Evolutionary conservation across 2,113 vertebrate species (phyloP), one percentile per base, ranked within the genome.

Genomic region (Oncorhynchus masou): DNA sequence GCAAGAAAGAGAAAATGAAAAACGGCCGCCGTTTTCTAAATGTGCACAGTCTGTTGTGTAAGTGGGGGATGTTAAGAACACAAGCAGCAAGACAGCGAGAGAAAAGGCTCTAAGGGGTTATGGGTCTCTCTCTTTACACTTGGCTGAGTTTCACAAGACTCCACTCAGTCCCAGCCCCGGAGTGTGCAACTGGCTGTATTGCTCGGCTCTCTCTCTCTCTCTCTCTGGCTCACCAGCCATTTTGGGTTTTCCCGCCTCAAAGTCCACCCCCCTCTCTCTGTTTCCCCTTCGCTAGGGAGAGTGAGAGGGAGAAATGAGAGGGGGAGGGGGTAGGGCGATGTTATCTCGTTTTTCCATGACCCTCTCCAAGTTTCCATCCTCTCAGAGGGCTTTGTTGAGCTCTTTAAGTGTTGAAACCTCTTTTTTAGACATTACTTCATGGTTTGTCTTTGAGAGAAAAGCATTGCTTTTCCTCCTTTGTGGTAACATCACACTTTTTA

Each of bases 301-400:
- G n/a, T 1, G 15, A n/a, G 69, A 49, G 70, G 48, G 24, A 12
- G 19, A 64, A 29, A 16, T 45, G 34, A 70, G 83, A 34, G 13
- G 68, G 39, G 39, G 39, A 9, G 5, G 34, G 68, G 1, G 11
- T 20, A 25, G 57, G 9, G 29, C 75, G 81, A 81, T 84, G 51
- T 71, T 69, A 79, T 88, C 80, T 76, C 1, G 64, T 74, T 85
- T 86, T 86, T 80, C 84, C 84, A 79, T 68, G 34, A 69, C 57
- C 70, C 66, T 39, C 67, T 88, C 79, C 78, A 85, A 83, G 74
- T 82, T 88, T 87, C 83, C 82, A 67, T 73, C 70, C 1, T 51
- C 8, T 39, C 65, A 12, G 13, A 62, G 48, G 16, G 15, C 68
- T 64, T 60, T 64, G 22, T 68, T 54, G 60, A 39, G 2, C 27